Evolutionary conservation across 2,888 invertebrate species (phyloP).

Genomic region (Lepidocyrtoides sp.): DNA sequence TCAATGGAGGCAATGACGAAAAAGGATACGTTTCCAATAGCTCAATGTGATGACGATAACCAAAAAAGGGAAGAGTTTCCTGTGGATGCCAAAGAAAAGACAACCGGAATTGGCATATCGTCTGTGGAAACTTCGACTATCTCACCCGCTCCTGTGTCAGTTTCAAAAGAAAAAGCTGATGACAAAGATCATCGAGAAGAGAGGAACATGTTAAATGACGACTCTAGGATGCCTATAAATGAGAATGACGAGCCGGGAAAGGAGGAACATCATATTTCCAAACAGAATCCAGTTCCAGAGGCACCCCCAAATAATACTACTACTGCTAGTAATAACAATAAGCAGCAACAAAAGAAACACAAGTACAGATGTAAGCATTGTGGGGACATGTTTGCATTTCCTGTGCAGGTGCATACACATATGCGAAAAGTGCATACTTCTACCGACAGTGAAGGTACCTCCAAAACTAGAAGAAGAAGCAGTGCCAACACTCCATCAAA

Average conservation of each 20-base stretch:
- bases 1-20: background rate
- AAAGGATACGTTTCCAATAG: background rate
- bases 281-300: too few species aligned
- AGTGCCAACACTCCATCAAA: background rate
- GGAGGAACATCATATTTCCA: too few species aligned
- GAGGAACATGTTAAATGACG: background rate
- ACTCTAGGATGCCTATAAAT: background rate
- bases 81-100: background rate
- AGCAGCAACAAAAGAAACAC: background rate
- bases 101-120: too few species aligned
- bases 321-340: background rate
- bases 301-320: background rate
- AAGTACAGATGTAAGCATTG: slow-evolving; percentile 34
- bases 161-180: background rate
- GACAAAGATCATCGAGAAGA: background rate
- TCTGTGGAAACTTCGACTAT: background rate
- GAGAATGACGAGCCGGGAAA: slow-evolving; percentile 1
- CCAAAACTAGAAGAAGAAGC: background rate
- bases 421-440: slow-evolving; percentile 20
- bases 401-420: slow-evolving; percentile 35
- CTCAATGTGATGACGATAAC: background rate
- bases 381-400: slow-evolving; percentile 10
- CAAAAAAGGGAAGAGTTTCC: background rate
- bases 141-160: background rate
- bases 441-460: background rate